Evolutionary conservation across 2,888 invertebrate genomes (phyloP).

Genomic region (Tigriopus californicus): DNA sequence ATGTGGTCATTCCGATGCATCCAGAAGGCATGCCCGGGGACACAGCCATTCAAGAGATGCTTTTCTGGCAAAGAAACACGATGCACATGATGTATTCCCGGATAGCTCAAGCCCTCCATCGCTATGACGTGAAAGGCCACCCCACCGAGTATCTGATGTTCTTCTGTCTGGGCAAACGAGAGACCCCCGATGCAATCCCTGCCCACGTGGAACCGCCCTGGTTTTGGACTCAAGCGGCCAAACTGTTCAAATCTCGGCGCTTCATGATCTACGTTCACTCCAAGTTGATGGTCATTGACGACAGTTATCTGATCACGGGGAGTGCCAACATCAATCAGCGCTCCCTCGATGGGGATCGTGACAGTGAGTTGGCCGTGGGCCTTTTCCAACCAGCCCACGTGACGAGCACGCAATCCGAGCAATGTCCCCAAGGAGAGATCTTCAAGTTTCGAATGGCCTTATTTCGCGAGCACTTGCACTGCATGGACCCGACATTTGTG

Average conservation of each 20-base stretch:
- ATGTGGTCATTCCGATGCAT: conserved; percentile 19
- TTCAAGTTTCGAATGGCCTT: conserved; percentile 17
- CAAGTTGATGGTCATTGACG: conserved; percentile 19
- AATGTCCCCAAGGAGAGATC: conserved; percentile 15
- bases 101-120: conserved; percentile 18
- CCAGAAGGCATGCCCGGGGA: conserved; percentile 19
- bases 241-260: conserved; percentile 17
- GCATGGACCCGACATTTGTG: conserved; percentile 14
- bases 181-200: conserved; percentile 17
- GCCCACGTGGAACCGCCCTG: conserved; percentile 16
- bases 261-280: conserved; percentile 20
- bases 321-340: conserved; percentile 20
- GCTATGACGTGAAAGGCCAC: conserved; percentile 16
- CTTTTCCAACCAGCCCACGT: conserved; percentile 17
- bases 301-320: conserved; percentile 19
- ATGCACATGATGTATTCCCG: conserved; percentile 20
- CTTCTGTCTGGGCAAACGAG: conserved; percentile 19
- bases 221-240: conserved; percentile 17
- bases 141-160: conserved; percentile 20
- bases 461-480: conserved; percentile 19
- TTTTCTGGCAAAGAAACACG: conserved; percentile 19
- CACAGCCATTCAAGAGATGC: conserved; percentile 19
- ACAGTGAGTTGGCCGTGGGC: conserved; percentile 19
- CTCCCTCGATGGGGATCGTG: conserved; percentile 19
- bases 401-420: neutral